Base-by-base conservation (phyloP, 1,140 invertebrate species). In the Drosophila parvula region DNA sequence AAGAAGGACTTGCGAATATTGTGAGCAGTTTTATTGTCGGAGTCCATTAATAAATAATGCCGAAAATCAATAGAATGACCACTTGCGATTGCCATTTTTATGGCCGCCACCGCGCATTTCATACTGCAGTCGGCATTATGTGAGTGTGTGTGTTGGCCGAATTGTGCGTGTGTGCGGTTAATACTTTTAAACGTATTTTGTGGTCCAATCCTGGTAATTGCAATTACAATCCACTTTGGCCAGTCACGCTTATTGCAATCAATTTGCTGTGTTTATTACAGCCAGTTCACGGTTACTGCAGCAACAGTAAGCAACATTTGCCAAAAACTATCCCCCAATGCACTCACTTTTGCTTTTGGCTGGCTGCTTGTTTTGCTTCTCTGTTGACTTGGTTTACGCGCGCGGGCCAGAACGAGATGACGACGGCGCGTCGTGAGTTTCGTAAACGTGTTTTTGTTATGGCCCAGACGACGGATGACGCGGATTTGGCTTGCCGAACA, bases 51-150 rank as follows among this genome's bases (percentile, higher is more conserved):
- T 88, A 88, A 80, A 71, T 89, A 88, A 88, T 83, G 61, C 44
- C 77, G 16, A 83, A 88, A 88, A 88, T 88, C 83, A 88, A 88
- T 88, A 86, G 57, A 48, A 77, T 76, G 68, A 89, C 79, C 82
- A 67, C 53, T 79, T 68, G 67, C 59, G 63, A 77, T 81, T 65
- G 48, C 59, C 65, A 59, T 75, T 75, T 75, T 75, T 74, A 68
- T 27, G 32, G 22, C 47, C 62, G 27, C 61, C 48, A 22, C 18
- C 62, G 56, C 69, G 80, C 44, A 84, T 78, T 78, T 58, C 64
- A 89, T 79, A 73, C 48, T 78, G 48, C 67, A 83, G 51, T 55
- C 51, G 77, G 22, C 55, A n/a, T n/a, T n/a, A n/a, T n/a, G n/a
- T 32, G 27, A 10, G n/a, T 12, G 58, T 12, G 53, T 34, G 47